A percentile compares a stretch with the other conserved stretches of the same genome.
These are phyloP conservation scores for Anthopleura xanthogrammica DNA, from an alignment of 92 coral and sea anemone species.

Conservation along the genomic window DNA sequence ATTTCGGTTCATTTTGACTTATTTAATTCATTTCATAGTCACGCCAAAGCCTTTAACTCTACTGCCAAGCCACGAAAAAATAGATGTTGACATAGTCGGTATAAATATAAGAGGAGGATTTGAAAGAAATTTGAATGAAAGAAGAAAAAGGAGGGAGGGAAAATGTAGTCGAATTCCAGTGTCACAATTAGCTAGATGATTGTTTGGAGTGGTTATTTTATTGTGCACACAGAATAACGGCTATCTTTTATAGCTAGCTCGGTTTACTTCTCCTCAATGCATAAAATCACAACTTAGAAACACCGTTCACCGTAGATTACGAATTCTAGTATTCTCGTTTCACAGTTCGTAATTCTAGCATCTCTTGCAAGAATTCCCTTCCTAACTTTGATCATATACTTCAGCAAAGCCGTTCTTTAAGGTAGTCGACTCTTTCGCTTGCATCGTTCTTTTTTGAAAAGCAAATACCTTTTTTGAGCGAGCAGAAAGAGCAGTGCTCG, in stretches of 20 bases:
- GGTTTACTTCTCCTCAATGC: background rate
- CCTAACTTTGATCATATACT: constrained; percentile 1
- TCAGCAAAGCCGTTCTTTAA: background rate
- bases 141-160: background rate
- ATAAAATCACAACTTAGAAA: background rate
- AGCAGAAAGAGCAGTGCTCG: constrained; percentile 6
- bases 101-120: background rate
- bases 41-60: no score
- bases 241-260: background rate
- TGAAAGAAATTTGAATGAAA: background rate
- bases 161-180: background rate
- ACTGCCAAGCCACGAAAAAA: no score
- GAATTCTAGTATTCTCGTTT: background rate
- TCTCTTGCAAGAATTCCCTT: background rate
- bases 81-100: background rate
- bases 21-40: no score
- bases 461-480: background rate
- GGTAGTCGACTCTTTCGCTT: background rate
- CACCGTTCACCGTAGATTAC: background rate
- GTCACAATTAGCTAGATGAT: constrained; percentile 3
- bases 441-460: background rate
- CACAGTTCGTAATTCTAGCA: background rate
- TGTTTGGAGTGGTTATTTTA: background rate
- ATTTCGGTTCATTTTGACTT: background rate
- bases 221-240: background rate